Evolutionary conservation across 2,888 invertebrate species (phyloP).

Genomic region (Litoditis marina): DNA sequence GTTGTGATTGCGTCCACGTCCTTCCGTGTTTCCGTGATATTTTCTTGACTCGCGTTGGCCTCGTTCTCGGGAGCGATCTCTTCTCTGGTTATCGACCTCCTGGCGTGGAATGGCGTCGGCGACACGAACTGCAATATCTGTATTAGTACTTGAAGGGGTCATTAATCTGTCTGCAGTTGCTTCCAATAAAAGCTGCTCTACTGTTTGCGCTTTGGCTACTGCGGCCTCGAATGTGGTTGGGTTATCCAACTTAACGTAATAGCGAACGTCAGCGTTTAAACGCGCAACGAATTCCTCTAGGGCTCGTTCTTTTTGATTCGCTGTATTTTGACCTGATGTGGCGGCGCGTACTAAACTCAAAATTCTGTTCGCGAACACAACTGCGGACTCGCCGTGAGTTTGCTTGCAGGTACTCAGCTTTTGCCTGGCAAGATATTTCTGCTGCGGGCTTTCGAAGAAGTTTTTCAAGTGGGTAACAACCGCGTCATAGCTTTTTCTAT

Average conservation of each 20-base stretch:
- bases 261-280: not conserved
- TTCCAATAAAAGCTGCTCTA: not conserved
- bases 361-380: not conserved
- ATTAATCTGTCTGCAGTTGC: not conserved
- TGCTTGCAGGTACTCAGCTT: not conserved
- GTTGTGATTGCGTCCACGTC: no score
- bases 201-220: not conserved
- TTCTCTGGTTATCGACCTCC: no score
- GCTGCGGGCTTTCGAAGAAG: not conserved
- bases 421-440: not conserved
- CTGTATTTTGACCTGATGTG: not conserved
- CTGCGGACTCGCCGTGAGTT: not conserved
- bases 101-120: not conserved
- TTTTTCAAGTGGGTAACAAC: not conserved
- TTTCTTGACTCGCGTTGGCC: no score
- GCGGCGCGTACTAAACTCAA: not conserved
- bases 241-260: not conserved
- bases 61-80: no score
- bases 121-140: not conserved
- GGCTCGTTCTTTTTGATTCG: not conserved
- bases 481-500: not conserved
- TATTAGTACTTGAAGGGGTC: no score
- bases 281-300: not conserved
- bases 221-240: not conserved
- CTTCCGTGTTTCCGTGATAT: no score